Evolutionary conservation across 2,113 vertebrate species (phyloP), one percentile per base, ranked within the genome.

Genomic region (Entomyzon cyanotis): DNA sequence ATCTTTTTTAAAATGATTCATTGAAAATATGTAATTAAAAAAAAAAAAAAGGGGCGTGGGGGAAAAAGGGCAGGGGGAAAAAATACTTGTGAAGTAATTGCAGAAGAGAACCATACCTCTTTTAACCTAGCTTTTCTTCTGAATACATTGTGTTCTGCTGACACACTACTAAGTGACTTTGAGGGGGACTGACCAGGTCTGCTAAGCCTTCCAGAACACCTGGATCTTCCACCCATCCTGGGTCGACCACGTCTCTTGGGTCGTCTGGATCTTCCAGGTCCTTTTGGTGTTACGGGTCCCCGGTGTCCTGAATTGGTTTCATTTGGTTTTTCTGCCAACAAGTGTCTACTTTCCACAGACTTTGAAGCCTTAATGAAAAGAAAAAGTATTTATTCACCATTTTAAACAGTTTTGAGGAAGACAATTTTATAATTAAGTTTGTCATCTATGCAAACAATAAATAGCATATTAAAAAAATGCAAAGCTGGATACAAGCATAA

Each of bases 101-200:
- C 70, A 74, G 70, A 85, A 95, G 75, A 53, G 39, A 96, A 76
- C 71, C 81, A 30, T 96, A 99, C 99, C 98, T 99, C 98, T 96
- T 97, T 97, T 76, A 99, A 98, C 56, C 95, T 95, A 70, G 98
- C 98, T 95, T 97, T 98, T 89, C 98, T 98, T 95, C 97, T 97
- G 74, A 98, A 97, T 33, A 84, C 73, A 47, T 96, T 98, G 83
- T 97, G 98, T 56, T 98, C 98, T 52, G 96, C 42, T 6, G 97
- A 97, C 25, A 87, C 94, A 49, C 73, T 92, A 85, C 96, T 64
- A 39, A 96, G 89, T 33, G 92, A 89, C 96, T 98, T 65, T 18
- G 97, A 98, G 30, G 96, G 98, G 41, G 97, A 98, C 58, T 15
- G 74, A 91, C 96, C 94, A 11, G 96, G 97, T 77, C 97, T 90